Percentiles rank a stretch among this genome's conserved stretches.
phyloP scores from a whole-genome alignment of 2,797 vertebrate species.

The Lemur catta region DNA sequence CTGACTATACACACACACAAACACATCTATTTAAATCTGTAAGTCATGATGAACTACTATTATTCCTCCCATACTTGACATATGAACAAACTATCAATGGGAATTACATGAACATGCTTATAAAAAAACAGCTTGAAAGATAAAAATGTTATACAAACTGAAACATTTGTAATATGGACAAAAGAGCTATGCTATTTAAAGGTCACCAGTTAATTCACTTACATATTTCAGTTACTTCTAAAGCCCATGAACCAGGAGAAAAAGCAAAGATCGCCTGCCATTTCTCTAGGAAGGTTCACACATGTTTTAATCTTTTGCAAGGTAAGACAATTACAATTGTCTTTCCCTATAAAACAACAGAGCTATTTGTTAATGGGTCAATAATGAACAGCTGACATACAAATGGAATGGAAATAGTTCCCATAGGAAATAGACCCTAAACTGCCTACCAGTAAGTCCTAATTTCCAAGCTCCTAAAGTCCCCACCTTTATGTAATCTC shows the following conservation, averaged over 20 bases:
- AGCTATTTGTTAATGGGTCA: not conserved
- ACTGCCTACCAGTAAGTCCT: not conserved
- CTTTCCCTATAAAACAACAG: not conserved
- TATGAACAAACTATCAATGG: not conserved
- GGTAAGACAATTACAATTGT: not conserved
- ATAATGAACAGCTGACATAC: not conserved
- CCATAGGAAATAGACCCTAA: not conserved
- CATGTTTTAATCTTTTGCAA: not conserved
- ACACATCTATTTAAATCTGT: not conserved
- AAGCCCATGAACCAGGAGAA: not conserved
- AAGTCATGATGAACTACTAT: not conserved
- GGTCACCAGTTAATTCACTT: not conserved
- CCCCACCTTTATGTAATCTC: not conserved
- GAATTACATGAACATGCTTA: not conserved
- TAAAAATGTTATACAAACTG: slow-evolving; percentile 9
- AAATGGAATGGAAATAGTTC: not conserved
- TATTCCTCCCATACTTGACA: not conserved
- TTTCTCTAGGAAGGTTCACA: not conserved
- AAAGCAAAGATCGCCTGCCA: not conserved
- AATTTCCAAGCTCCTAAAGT: not conserved
- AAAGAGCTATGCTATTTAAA: not conserved
- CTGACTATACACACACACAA: not conserved
- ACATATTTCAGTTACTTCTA: not conserved
- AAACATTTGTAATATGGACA: not conserved
- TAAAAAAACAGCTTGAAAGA: not conserved